Evolutionary conservation across 2,113 vertebrate genomes (phyloP), one percentile per base, ranked within the genome.

Genomic region (Neodon shergylaensis): DNA sequence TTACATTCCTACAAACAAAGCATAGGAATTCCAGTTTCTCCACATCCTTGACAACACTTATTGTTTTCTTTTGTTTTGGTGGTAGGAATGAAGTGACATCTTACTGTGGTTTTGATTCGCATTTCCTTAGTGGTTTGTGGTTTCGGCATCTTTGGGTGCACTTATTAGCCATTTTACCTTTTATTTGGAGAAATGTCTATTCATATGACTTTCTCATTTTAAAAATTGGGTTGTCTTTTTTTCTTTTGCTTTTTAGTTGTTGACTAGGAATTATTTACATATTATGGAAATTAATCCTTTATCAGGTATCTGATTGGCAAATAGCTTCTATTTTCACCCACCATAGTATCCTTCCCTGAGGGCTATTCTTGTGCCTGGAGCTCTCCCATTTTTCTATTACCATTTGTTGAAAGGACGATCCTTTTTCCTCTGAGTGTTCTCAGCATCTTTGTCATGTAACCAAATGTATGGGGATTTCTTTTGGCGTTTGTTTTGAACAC

Each of bases 1-100:
- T 86, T 28, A 58, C 47, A 79, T 92, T 94, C 73, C 42, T 86
- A 47, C 47, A 49, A 78, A 24, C 73, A 92, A 95, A 49, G 52
- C 72, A 91, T 61, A 89, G 66, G 47, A 31, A 74, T 90, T 96
- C 72, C 44, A 96, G 22, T 81, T 92, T 94, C 36, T 95, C 87
- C 63, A 74, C 77, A 49, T 95, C 95, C 78, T 96, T 83, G 68
- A 78, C 7, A 82, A 77, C 47, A 94, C 77, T 73, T 96, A 36
- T 49, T 92, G 88, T 94, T 95, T 96, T 89, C 90, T 74, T 47
- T 91, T 94, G 68, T 93, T 95, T 95, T 92, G 61, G 72, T 89
- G 83, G 77, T 78, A 61, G 61, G 31, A 82, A 19, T 92, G 85
- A 94, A 94, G 74, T 63, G 79, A n/a, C 61, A 90, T 92, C 65